Evolutionary conservation across 2,888 invertebrate species (phyloP).

Genomic region (Meta bourneti): DNA sequence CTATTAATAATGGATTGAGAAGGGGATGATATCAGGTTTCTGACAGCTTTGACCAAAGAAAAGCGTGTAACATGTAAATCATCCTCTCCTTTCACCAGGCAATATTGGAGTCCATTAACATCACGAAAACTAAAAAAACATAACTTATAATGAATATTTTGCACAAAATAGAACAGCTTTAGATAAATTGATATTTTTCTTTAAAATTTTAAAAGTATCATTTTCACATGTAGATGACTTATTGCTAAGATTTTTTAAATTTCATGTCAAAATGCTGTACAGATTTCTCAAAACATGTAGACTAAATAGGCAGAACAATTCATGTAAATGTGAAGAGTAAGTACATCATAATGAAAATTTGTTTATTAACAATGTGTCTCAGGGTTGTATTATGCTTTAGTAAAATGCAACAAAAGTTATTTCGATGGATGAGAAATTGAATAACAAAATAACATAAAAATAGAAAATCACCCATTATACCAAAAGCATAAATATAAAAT

Average conservation of each 20-base stretch:
- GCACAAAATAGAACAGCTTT: background rate
- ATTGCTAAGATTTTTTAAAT: too few relatives aligned
- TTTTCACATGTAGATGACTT: too few relatives aligned
- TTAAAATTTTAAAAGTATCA: background rate
- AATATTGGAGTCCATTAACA: constrained; percentile 80
- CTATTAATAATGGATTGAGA: constrained; percentile 81
- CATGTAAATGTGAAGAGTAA: background rate
- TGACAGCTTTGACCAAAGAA: constrained; percentile 80
- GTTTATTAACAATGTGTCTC: too few relatives aligned
- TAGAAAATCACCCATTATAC: too few relatives aligned
- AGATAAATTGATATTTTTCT: background rate
- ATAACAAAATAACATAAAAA: too few relatives aligned
- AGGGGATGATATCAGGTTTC: constrained; percentile 79
- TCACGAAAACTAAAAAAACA: constrained; percentile 79
- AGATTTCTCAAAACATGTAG: too few relatives aligned
- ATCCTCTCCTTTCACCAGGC: constrained; percentile 80
- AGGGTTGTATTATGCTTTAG: too few relatives aligned
- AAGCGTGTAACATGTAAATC: constrained; percentile 80
- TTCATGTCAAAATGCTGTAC: too few relatives aligned
- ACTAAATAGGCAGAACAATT: background rate
- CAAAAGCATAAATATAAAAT: too few relatives aligned
- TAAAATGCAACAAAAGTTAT: too few relatives aligned
- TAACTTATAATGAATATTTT: background rate
- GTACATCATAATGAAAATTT: background rate
- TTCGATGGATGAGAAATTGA: too few relatives aligned